Conservation (phyloP, 2,797 vertebrate genomes). For the Sebastes nivosus region DNA sequence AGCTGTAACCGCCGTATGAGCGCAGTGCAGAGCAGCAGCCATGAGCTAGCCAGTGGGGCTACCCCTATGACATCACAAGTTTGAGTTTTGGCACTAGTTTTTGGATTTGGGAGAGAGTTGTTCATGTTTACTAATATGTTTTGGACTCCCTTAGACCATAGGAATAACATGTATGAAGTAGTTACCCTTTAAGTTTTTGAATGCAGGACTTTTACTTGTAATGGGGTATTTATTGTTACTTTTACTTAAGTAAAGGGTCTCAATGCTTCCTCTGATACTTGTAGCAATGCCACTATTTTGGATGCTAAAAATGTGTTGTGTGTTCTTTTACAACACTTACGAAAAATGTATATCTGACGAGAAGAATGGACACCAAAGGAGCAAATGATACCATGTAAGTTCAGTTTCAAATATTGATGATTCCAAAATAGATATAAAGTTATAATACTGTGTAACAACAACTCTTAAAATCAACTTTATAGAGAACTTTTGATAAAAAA, state of each 20-base stretch:
- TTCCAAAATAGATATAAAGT: conserved; percentile 17
- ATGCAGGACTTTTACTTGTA: background rate
- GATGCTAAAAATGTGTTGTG: background rate
- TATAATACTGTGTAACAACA: conserved; percentile 1
- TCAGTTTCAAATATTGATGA: background rate
- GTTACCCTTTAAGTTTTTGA: background rate
- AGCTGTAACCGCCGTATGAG: too few species aligned
- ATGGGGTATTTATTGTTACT: too few species aligned
- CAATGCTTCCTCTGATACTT: background rate
- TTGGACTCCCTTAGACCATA: too few species aligned
- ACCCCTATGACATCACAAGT: too few species aligned
- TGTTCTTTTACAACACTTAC: background rate
- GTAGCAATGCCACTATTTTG: background rate
- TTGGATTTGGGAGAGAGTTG: too few species aligned
- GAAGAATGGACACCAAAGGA: too few species aligned
- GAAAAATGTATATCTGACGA: background rate
- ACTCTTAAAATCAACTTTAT: conserved; percentile 11
- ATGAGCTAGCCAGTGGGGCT: too few species aligned
- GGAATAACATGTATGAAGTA: too few species aligned
- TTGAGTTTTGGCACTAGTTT: too few species aligned
- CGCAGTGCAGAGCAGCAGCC: too few species aligned
- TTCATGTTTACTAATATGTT: too few species aligned
- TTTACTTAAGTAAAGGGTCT: background rate
- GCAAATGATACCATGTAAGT: background rate
- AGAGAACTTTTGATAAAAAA: conserved; percentile 25